A percentile compares a stretch with the other conserved stretches of the same genome.
phyloP scores from a whole-genome alignment of 2,113 vertebrate species.

The Dipodomys ordii region DNA sequence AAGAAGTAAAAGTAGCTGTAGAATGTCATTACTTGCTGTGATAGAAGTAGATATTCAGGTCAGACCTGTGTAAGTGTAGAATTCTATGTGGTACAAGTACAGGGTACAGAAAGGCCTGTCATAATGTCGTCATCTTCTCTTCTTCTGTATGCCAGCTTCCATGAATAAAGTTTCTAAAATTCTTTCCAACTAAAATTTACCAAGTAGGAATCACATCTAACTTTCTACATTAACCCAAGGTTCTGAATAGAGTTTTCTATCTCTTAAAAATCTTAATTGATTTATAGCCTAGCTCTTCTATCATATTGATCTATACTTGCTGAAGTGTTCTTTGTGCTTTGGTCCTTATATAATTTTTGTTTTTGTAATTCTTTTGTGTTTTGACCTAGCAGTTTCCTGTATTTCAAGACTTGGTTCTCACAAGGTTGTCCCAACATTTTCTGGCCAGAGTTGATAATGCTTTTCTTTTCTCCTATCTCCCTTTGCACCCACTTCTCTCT shows the following conservation, averaged over 20 bases:
- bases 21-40: not conserved
- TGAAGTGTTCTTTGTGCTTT: not conserved
- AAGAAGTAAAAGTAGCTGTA: not conserved
- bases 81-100: not conserved
- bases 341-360: not conserved
- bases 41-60: not conserved
- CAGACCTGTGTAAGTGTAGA: not conserved
- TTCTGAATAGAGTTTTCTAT: not conserved
- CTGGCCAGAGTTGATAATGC: too few species aligned
- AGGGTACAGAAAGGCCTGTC: not conserved
- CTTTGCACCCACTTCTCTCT: too few species aligned
- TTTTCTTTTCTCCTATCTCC: too few species aligned
- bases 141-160: not conserved
- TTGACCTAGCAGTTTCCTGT: not conserved
- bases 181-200: not conserved
- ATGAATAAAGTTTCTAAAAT: not conserved
- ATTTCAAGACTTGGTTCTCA: not conserved
- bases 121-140: not conserved
- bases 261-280: not conserved
- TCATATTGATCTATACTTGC: constrained; percentile 1
- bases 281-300: not conserved
- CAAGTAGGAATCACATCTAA: not conserved
- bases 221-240: not conserved
- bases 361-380: constrained; percentile 28
- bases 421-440: constrained; percentile 9